These are phyloP conservation scores for Engraulis encrasicolus DNA, from an alignment of 2,113 vertebrate genomes.

Conservation along the genomic window DNA sequence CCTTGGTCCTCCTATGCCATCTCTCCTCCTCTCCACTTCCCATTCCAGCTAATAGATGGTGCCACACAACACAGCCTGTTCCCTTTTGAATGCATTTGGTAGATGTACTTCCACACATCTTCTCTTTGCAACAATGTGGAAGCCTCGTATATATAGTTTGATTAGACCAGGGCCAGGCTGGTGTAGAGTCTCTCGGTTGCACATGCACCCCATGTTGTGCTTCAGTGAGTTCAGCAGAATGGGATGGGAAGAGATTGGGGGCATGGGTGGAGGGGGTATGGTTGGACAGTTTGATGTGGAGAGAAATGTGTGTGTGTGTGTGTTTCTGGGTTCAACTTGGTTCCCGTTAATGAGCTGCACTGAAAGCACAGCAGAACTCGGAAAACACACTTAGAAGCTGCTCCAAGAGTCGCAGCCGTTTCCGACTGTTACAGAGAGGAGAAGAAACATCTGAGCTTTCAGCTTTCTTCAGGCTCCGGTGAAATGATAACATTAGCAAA, in stretches of 20 bases:
- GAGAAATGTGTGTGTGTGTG: slow-evolving; percentile 1
- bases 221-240: neutral
- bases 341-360: slow-evolving; percentile 3
- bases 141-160: too few relatives aligned
- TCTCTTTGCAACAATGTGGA: too few relatives aligned
- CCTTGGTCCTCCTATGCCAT: too few relatives aligned
- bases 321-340: neutral
- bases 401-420: too few relatives aligned
- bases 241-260: neutral
- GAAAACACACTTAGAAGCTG: too few relatives aligned
- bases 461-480: neutral
- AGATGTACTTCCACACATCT: too few relatives aligned
- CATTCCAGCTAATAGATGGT: too few relatives aligned
- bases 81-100: too few relatives aligned
- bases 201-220: neutral
- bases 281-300: neutral
- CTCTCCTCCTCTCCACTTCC: too few relatives aligned
- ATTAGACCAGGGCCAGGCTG: neutral
- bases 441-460: neutral
- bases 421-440: too few relatives aligned
- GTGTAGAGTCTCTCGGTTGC: neutral
- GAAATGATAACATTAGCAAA: slow-evolving; percentile 4
- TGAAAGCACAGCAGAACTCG: neutral
- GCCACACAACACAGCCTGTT: too few relatives aligned
- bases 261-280: neutral